Conservation (phyloP, 2,113 vertebrate species). For the Scolopax mira region DNA sequence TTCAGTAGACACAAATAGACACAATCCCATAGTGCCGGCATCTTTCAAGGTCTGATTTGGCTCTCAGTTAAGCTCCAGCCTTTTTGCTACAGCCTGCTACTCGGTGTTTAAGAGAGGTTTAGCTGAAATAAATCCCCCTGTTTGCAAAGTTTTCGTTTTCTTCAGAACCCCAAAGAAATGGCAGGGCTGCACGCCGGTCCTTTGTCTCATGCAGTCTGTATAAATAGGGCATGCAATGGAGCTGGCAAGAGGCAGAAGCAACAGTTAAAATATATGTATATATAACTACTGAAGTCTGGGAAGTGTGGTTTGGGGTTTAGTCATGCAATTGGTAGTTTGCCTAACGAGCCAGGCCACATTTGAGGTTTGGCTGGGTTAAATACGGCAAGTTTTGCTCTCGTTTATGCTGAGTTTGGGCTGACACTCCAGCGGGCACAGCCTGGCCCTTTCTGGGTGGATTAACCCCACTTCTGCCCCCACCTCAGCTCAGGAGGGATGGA, state of each 20-base stretch:
- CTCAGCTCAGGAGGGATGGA: background rate
- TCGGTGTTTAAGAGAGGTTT: background rate
- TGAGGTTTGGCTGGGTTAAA: background rate
- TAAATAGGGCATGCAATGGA: fast-evolving
- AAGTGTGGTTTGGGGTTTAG: slow-evolving; percentile 11
- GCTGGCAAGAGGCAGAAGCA: background rate
- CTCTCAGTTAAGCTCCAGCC: background rate
- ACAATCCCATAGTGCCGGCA: fast-evolving
- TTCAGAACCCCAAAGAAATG: background rate
- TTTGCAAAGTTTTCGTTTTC: background rate
- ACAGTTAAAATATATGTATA: background rate
- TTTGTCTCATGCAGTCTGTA: background rate
- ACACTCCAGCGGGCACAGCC: background rate
- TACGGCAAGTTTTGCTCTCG: background rate
- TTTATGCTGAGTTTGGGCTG: background rate
- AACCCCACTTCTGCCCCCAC: background rate
- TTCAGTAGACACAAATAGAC: background rate
- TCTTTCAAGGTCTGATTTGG: background rate
- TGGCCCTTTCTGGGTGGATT: background rate
- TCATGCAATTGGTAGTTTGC: background rate
- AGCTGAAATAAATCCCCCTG: background rate
- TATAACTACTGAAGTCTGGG: background rate
- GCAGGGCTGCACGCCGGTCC: background rate
- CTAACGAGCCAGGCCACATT: background rate
- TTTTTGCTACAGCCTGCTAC: background rate